Percentiles rank a stretch among this genome's conserved stretches.
phyloP scores from a whole-genome alignment of 2,113 vertebrate species.

The pig (Sus scrofa) region T2T-Sscrofa CM000818.6:100038501-100039000 shows the following conservation, averaged over 20 bases:
- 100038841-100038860: slow-evolving; percentile 50
- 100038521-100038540: slow-evolving; percentile 26
- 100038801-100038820: slow-evolving; percentile 50
- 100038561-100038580: slow-evolving; percentile 43
- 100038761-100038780: not conserved
- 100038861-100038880: not conserved
- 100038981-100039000: not conserved
- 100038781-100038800: slow-evolving; percentile 16
- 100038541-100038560: not conserved
- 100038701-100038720: slow-evolving; percentile 26
- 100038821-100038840: slow-evolving; percentile 40
- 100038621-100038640: not conserved
- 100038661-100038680: slow-evolving; percentile 15
- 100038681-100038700: not conserved
- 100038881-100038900: not conserved
- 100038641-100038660: not conserved
- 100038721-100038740: not conserved
- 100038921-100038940: not conserved
- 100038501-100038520: slow-evolving; percentile 37
- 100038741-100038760: slow-evolving; percentile 58
- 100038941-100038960: not conserved
- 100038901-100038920: not conserved
- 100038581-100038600: slow-evolving; percentile 55
- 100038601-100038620: slow-evolving; percentile 32
- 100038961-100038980: slow-evolving; percentile 17